Conservation (phyloP, 2,113 vertebrate species). For the Phalacrocorax pelagicus region DNA sequence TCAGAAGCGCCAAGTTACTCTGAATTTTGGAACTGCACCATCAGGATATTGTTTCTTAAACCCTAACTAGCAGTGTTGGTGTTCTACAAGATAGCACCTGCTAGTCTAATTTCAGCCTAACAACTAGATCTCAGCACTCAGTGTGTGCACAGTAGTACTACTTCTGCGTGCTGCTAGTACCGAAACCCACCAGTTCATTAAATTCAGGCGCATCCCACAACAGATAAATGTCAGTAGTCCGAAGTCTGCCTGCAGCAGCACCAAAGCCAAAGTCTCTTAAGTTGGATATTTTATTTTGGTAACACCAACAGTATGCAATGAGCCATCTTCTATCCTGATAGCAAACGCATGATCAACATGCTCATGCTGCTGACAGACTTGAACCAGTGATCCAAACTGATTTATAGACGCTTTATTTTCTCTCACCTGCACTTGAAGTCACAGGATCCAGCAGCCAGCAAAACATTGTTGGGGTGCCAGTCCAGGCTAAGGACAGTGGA, state of each 20-base stretch:
- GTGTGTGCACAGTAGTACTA: not conserved
- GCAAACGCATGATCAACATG: not conserved
- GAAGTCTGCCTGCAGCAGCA: not conserved
- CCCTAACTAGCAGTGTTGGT: not conserved
- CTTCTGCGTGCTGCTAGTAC: not conserved
- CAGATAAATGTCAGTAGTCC: not conserved
- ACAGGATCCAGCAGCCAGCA: constrained; percentile 95
- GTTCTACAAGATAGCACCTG: not conserved
- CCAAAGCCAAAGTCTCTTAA: not conserved
- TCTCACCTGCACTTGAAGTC: constrained; percentile 98
- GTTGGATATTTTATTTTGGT: not conserved
- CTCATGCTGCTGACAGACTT: not conserved
- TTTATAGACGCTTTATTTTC: not conserved
- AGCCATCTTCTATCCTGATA: not conserved
- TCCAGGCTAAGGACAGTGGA: constrained; percentile 98
- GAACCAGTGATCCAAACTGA: not conserved
- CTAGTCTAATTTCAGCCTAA: not conserved
- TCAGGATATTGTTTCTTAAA: not conserved
- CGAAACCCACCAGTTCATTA: not conserved
- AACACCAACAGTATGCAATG: not conserved
- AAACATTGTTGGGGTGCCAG: constrained; percentile 99
- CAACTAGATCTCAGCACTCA: not conserved
- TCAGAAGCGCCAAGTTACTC: not conserved
- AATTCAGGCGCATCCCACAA: not conserved
- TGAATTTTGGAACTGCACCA: not conserved